phyloP scores from a whole-genome alignment of 2,113 vertebrate species.

The Nesogale talazaci region DNA sequence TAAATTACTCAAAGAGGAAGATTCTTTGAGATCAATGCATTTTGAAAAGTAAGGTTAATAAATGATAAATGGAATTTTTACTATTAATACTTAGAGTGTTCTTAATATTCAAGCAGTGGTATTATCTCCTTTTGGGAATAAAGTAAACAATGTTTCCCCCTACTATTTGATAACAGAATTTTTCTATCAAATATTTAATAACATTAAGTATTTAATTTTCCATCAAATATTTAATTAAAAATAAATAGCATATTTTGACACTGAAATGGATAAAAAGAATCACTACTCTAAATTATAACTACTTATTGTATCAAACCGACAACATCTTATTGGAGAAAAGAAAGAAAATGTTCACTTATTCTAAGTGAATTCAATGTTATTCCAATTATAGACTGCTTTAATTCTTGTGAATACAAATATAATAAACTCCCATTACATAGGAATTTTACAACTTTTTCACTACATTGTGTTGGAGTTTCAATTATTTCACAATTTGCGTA shows the following conservation, averaged over 20 bases:
- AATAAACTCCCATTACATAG: slow-evolving; percentile 3
- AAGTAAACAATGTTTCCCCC: background rate
- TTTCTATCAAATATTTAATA: background rate
- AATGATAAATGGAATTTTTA: slow-evolving; percentile 17
- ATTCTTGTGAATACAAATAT: slow-evolving; percentile 6
- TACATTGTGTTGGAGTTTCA: background rate
- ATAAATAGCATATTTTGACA: background rate
- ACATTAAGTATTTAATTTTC: background rate
- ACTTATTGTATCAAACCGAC: background rate
- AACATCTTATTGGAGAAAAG: background rate
- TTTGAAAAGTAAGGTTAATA: background rate
- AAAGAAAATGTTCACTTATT: slow-evolving; percentile 20
- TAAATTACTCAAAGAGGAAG: background rate
- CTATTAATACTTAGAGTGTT: background rate
- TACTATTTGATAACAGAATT: background rate
- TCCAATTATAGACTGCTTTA: background rate
- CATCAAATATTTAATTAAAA: background rate
- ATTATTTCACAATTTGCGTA: background rate
- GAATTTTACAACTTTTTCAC: slow-evolving; percentile 1
- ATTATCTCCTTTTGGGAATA: background rate
- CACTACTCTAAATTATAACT: background rate
- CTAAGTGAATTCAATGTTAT: slow-evolving; percentile 18
- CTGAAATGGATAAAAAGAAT: background rate
- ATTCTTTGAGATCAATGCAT: background rate
- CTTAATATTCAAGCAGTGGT: background rate